Base-by-base conservation (phyloP, 1,140 invertebrate species). In the Drosophila asahinai region DNA sequence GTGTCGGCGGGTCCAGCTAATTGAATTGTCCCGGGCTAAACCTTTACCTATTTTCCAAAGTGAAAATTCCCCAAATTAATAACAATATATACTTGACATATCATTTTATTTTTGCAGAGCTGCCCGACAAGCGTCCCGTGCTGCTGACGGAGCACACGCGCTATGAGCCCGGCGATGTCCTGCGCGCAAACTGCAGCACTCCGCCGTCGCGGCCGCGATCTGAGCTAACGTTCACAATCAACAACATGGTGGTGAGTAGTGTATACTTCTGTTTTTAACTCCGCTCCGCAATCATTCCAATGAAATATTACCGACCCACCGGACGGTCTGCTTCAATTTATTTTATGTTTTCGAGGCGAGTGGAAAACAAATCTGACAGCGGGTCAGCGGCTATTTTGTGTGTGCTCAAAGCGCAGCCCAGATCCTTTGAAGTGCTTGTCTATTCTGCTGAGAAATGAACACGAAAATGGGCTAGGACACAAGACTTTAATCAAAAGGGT, bases 161-260 rank as follows among this genome's bases (percentile, higher is more conserved):
- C 76, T 96, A 96, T 84, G 94, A 96, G 40, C 93, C 95, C 15
- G 96, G 96, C 6, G 96, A 97, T 86, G 92, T 94, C 54, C 93
- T 97, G 27, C 92, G 94, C 55, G 96, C 95, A 17, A 96, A 96
- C 86, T 97, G 96, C 91, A 95, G 95, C 55, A 94, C 95, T 6
- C 94, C 94, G 60, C 94, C 95, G 12, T 95, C 96, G 27, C 94
- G 95, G 61, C 96, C 96, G 15, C 94, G 95, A 15, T 94, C 95
- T 36, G 94, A 94, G 61, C 93, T 97, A 42, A 95, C 94, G 55
- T 97, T 97, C 94, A 94, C 95, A 86, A 94, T 97, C 91, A 97
- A 97, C 90, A 95, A 95, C 80, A 94, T 95, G 87, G 94, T 95
- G 94, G 97, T 97, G 94, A 96, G 96, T 86, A 58, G 52, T 3